Base-by-base conservation (phyloP, 2,888 invertebrate genomes). In the Acanthococcus lagerstroemiae region DNA sequence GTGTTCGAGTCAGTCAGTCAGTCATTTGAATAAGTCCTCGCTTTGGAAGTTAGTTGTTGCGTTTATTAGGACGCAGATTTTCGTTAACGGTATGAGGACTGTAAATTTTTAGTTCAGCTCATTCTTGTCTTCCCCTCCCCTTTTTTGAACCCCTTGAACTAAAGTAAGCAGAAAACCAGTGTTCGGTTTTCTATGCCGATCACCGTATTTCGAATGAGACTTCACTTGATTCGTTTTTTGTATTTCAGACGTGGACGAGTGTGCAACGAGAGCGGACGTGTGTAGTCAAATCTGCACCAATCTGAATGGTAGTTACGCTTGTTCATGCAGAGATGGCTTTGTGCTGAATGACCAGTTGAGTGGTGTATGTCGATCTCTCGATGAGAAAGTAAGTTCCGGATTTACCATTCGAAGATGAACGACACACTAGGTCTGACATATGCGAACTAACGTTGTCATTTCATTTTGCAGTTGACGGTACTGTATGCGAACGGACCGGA, bases 241-340 rank as follows among this genome's bases (percentile, higher is more conserved):
- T 46, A 44, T 67, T 71, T 25, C 69, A 69, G 96, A 96, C 76
- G 83, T 95, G 17, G 87, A 96, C 77, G 96, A 96, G 77, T 96
- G 96, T 74, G 79, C 81, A 0, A 82, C 83, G 21, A 88, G 90
- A 66, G 82, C 81, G 24, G 90, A 92, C 77, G 87, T 88, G 69
- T 99, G 99, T 78, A 92, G 95, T 1, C 99, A 99, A 74, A 79
- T 88, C 44, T 99, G 99, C 74, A 82, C 82, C 65, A 99, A 99
- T 76, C 77, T 92, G 56, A 95, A 96, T 74, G 97, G 96, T 26
- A 85, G 87, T 0, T 91, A 86, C 73, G 83, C 85, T 65, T 99
- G 99, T 75, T 82, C 84, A 24, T 99, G 99, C 72, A 82, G 86
- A 6, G 83, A 86, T 1, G 92, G 91, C 1, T 95, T 92, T 78